Base-by-base conservation (phyloP, 2,888 invertebrate species). In the Dyspetes luteomarginatus region DNA sequence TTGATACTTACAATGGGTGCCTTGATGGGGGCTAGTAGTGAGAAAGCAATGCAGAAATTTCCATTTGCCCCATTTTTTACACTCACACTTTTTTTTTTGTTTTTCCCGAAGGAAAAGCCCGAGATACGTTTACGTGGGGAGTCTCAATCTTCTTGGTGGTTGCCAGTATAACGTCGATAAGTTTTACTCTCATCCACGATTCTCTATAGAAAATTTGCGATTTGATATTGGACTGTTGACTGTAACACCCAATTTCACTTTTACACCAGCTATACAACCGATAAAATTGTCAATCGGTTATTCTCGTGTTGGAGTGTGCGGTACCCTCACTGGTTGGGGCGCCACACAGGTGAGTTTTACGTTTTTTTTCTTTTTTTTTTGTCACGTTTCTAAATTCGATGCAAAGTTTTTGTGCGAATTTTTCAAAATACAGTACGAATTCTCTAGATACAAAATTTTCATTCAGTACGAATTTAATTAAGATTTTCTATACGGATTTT, bases 241-340 rank as follows among this genome's bases (percentile, higher is more conserved):
- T n/a, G 22, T 74, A 1, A 19, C 9, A 1, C 81, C 81, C 0
- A 50, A 30, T 9, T 82, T 82, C 19, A 19, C 58, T 5, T 82
- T 7, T 12, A 82, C 83, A n/a, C 76, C 78, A 4, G 83, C 82
- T 7, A 48, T 82, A 15, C 65, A 79, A 28, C 78, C 83, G 9
- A 68, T 84, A 3, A n/a, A 1, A 43, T 17, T 82, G 36, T 41
- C 81, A n/a, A 48, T 5, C 0, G 3, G 1, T 1, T 69, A 19
- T 7, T 58, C 55, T 3, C 41, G 24, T 2, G 15, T 24, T 12
- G 50, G 26, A 7, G 26, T 17, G 19, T 82, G 83, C 50, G 83
- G 82, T 5, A 12, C 69, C 4, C 73, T 82, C 43, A 50, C 82
- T 36, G 83, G 83, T 28, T 84, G 83, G 83, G 83, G 83, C 0